phyloP scores from a whole-genome alignment of 2,888 invertebrate species.

The Lepeophtheirus nordmannii region DNA sequence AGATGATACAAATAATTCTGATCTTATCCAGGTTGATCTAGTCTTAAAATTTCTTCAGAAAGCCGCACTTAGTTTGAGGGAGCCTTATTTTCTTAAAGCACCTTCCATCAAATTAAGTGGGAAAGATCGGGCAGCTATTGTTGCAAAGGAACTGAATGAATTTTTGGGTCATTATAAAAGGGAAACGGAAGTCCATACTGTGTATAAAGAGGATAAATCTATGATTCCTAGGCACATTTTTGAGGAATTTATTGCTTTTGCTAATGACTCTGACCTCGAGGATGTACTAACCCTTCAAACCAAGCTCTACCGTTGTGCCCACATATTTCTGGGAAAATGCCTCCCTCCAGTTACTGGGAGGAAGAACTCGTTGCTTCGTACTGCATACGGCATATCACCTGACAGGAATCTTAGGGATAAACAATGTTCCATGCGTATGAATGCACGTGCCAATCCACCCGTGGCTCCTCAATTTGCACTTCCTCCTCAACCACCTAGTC shows the following conservation, averaged over 20 bases:
- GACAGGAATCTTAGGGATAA: slow-evolving; percentile 21
- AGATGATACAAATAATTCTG: slow-evolving; percentile 26
- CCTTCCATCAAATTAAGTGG: slow-evolving; percentile 54
- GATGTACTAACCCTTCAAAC: slow-evolving; percentile 50
- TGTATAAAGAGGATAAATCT: slow-evolving; percentile 18
- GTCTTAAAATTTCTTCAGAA: slow-evolving; percentile 59
- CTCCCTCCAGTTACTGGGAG: slow-evolving; percentile 22
- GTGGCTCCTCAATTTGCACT: slow-evolving; percentile 13
- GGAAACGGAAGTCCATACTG: slow-evolving; percentile 47
- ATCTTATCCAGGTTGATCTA: slow-evolving; percentile 38
- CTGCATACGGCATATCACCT: slow-evolving; percentile 23
- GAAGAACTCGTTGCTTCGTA: slow-evolving; percentile 20
- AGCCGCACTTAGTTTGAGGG: slow-evolving; percentile 24
- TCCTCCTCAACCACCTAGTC: slow-evolving; percentile 12
- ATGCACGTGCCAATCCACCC: slow-evolving; percentile 23
- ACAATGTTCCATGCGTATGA: slow-evolving; percentile 24
- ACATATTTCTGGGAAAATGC: slow-evolving; percentile 42
- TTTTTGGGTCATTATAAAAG: slow-evolving; percentile 65
- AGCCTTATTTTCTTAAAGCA: slow-evolving; percentile 38
- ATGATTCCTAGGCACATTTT: slow-evolving; percentile 21
- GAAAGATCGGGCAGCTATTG: slow-evolving; percentile 65
- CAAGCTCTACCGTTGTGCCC: slow-evolving; percentile 44
- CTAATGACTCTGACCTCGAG: slow-evolving; percentile 47
- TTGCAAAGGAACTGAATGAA: slow-evolving; percentile 66
- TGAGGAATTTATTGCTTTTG: slow-evolving; percentile 25